phyloP scores from a whole-genome alignment of 2,113 vertebrate genomes.

The Syrrhaptes paradoxus region DNA sequence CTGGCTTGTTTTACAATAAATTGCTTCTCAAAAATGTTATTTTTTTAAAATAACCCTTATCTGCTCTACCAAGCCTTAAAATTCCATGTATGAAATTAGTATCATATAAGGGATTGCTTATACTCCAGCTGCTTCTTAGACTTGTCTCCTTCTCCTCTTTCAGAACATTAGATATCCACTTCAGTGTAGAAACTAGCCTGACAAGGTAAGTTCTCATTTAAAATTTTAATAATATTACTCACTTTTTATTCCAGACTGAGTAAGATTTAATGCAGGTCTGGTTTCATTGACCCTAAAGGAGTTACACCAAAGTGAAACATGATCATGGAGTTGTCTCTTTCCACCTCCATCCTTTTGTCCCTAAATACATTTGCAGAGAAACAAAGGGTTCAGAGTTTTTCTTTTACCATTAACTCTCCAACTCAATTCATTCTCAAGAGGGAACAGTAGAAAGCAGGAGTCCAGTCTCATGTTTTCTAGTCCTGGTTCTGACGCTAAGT shows the following conservation, averaged over 20 bases:
- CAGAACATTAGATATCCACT: background rate
- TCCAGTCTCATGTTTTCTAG: constrained; percentile 4
- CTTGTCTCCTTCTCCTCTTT: background rate
- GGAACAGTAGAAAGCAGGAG: background rate
- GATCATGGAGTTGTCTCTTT: background rate
- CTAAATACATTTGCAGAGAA: background rate
- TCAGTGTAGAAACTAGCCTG: background rate
- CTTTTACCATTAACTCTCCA: background rate
- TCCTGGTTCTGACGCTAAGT: constrained; percentile 4
- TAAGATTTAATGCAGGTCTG: background rate
- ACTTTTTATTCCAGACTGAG: background rate
- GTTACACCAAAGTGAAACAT: background rate
- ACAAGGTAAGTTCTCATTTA: background rate
- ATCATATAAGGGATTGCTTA: background rate
- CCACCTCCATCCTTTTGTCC: background rate
- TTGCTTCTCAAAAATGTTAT: background rate
- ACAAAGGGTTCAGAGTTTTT: background rate
- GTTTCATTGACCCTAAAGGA: background rate
- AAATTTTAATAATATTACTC: background rate
- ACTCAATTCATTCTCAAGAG: background rate
- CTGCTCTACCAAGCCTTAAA: background rate
- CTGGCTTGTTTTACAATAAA: background rate
- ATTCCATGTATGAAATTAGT: background rate
- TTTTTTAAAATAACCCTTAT: background rate
- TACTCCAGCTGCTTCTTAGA: background rate